These are phyloP conservation scores for Ips typographus DNA, from an alignment of 1,140 invertebrate genomes.

Conservation along the genomic window DNA sequence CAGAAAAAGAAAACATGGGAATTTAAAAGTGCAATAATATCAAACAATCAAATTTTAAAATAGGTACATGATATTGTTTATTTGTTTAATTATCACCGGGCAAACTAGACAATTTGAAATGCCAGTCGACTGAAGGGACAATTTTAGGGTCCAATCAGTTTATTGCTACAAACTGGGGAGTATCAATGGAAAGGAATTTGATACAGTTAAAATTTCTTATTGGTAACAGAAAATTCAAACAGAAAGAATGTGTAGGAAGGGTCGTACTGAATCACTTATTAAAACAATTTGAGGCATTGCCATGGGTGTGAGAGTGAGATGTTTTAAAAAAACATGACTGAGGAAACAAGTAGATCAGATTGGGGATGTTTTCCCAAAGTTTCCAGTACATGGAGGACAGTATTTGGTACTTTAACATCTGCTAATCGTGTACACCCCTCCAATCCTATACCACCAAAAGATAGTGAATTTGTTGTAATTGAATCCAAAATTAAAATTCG, in stretches of 20 bases:
- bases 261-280: constrained; percentile 16
- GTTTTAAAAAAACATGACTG: constrained; percentile 37
- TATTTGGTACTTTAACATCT: constrained; percentile 41
- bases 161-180: too few relatives aligned
- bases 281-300: constrained; percentile 23
- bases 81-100: too few relatives aligned
- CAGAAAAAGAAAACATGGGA: too few relatives aligned
- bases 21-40: too few relatives aligned
- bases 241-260: constrained; percentile 27
- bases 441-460: constrained; percentile 39
- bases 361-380: constrained; percentile 43
- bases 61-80: too few relatives aligned
- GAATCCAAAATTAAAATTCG: constrained; percentile 43
- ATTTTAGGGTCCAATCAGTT: too few relatives aligned
- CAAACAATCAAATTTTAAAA: too few relatives aligned
- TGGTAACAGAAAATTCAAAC: constrained; percentile 19
- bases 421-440: constrained; percentile 44
- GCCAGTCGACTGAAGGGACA: too few relatives aligned
- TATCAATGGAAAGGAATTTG: constrained; percentile 28
- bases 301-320: constrained; percentile 37
- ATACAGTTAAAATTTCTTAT: constrained; percentile 22
- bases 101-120: too few relatives aligned
- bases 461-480: constrained; percentile 47
- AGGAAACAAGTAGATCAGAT: constrained; percentile 26
- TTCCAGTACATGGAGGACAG: constrained; percentile 38